Evolutionary conservation across 1,140 invertebrate species (phyloP).

Genomic region (Zelostemma sp.): DNA sequence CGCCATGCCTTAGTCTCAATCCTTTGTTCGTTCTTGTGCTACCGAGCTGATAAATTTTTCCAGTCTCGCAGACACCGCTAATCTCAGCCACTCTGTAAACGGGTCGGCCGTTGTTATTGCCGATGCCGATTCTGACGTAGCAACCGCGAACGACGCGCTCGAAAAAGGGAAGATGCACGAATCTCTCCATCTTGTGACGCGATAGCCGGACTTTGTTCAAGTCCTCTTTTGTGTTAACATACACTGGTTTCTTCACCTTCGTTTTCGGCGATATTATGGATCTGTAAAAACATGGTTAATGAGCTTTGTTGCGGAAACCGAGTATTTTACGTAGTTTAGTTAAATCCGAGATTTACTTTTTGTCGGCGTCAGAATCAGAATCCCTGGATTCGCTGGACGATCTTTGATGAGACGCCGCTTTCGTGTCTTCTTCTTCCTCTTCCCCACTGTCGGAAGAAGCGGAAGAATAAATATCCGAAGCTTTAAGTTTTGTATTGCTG

Average conservation of each 20-base stretch:
- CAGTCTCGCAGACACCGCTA: constrained; percentile 94
- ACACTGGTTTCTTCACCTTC: constrained; percentile 73
- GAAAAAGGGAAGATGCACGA: constrained; percentile 97
- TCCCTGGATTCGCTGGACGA: constrained; percentile 71
- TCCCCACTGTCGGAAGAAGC: constrained; percentile 78
- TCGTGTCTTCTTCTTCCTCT: constrained; percentile 71
- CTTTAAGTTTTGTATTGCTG: constrained; percentile 76
- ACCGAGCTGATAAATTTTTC: constrained; percentile 93
- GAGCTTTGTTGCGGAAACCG: no score
- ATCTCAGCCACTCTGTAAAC: constrained; percentile 97
- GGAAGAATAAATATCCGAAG: constrained; percentile 95
- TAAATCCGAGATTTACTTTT: constrained; percentile 61
- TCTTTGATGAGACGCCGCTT: constrained; percentile 65
- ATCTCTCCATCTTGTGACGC: constrained; percentile 92
- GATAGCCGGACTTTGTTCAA: constrained; percentile 90
- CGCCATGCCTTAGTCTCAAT: constrained; percentile 83
- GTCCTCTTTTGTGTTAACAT: constrained; percentile 83
- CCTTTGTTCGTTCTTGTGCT: constrained; percentile 94
- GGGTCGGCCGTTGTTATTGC: constrained; percentile 87
- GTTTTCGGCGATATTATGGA: constrained; percentile 66
- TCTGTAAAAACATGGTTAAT: constrained; percentile 56
- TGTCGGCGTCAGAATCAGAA: constrained; percentile 72
- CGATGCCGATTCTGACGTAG: constrained; percentile 97
- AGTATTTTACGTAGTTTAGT: no score
- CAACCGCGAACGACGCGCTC: constrained; percentile 89